These are phyloP conservation scores for Paramormyrops kingsleyae DNA, from an alignment of 2,113 vertebrate species.

Conservation along the genomic window DNA sequence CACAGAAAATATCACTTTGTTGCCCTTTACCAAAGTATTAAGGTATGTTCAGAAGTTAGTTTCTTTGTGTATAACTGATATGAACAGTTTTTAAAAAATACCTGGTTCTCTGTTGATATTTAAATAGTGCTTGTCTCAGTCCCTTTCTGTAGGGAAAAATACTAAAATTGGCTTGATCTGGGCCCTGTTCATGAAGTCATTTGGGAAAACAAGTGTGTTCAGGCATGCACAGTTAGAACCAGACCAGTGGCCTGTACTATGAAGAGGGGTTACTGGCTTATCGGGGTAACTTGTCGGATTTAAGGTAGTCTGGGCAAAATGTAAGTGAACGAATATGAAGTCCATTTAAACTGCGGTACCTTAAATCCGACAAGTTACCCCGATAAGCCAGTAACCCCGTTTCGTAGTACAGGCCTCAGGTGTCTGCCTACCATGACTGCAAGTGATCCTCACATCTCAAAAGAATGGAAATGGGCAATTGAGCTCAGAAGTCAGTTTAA, in stretches of 20 bases:
- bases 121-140: background rate
- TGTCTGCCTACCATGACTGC: conserved; percentile 48
- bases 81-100: background rate
- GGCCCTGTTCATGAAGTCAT: background rate
- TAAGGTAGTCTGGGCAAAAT: too few species aligned
- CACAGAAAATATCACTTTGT: background rate
- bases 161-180: background rate
- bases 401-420: background rate
- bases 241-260: background rate
- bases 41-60: background rate
- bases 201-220: background rate
- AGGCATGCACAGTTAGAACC: background rate
- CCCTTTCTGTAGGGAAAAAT: background rate
- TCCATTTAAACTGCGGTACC: too few species aligned
- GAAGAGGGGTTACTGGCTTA: too few species aligned
- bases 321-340: too few species aligned
- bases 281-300: too few species aligned
- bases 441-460: conserved; percentile 59
- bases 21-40: background rate
- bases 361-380: too few species aligned
- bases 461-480: conserved; percentile 60
- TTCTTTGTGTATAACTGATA: background rate
- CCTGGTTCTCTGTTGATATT: background rate
- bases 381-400: too few species aligned
- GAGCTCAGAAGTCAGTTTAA: conserved; percentile 63